A percentile compares a stretch with the other conserved stretches of the same genome.
Evolutionary conservation across 2,888 invertebrate genomes (phyloP).

Genomic region (Cremastinae sp.): DNA sequence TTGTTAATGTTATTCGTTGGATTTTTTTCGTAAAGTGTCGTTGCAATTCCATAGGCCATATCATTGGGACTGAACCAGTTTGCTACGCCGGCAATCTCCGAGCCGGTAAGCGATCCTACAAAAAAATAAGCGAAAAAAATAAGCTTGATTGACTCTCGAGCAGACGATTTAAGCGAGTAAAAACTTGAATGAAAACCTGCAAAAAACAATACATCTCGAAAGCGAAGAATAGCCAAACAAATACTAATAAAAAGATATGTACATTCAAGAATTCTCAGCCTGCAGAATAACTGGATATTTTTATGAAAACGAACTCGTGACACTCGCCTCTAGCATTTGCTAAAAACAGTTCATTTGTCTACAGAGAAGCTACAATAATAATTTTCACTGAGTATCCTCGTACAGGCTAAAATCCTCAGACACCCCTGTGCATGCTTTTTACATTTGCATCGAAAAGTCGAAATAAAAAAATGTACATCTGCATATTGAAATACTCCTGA

Average conservation of each 20-base stretch:
- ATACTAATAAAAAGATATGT: not conserved
- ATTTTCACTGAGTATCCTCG: not conserved
- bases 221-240: slow-evolving; percentile 47
- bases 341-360: no score
- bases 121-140: no score
- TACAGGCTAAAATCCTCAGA: slow-evolving; percentile 6
- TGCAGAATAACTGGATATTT: not conserved
- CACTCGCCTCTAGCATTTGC: no score
- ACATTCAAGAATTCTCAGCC: not conserved
- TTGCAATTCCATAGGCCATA: slow-evolving; percentile 86
- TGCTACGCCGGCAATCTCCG: slow-evolving; percentile 71
- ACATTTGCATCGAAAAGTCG: slow-evolving; percentile 1
- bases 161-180: not conserved
- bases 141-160: not conserved
- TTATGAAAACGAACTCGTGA: not conserved
- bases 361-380: not conserved
- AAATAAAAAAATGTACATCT: not conserved
- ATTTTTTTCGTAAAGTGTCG: slow-evolving; percentile 92
- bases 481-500: slow-evolving; percentile 1
- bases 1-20: slow-evolving; percentile 86
- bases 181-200: slow-evolving; percentile 32
- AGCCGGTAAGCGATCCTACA: slow-evolving; percentile 56
- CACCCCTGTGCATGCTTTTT: slow-evolving; percentile 13
- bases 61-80: slow-evolving; percentile 84
- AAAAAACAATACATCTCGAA: slow-evolving; percentile 41